A percentile compares a stretch with the other conserved stretches of the same genome.
Evolutionary conservation across 2,888 invertebrate genomes (phyloP).

Genomic region (Himalopsyche kuldschensis): DNA sequence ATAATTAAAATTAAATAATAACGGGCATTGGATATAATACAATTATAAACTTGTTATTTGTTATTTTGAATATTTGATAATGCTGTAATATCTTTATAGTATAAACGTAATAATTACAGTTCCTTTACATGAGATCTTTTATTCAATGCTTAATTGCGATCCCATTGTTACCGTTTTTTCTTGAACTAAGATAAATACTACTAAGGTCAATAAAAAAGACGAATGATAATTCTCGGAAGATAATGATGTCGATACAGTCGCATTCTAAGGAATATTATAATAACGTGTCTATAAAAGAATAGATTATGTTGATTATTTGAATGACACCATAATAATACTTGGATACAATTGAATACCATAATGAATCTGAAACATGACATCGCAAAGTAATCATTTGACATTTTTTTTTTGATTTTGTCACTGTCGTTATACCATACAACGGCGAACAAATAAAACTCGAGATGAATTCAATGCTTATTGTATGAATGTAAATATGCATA

Average conservation of each 20-base stretch:
- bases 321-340: not conserved
- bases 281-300: not conserved
- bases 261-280: not conserved
- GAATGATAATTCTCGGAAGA: not conserved
- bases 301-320: not conserved
- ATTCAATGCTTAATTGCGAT: not conserved
- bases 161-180: not conserved
- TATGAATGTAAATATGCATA: not conserved
- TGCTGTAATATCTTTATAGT: no score
- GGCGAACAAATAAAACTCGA: not conserved
- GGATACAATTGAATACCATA: not conserved
- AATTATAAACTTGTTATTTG: no score
- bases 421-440: not conserved
- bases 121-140: no score
- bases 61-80: no score
- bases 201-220: not conserved
- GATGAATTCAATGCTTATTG: not conserved
- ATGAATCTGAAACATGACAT: not conserved
- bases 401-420: not conserved
- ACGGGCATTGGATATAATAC: no score
- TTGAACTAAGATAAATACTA: not conserved
- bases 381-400: not conserved
- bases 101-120: no score
- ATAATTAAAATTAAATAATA: no score
- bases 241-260: not conserved